Percentiles rank a stretch among this genome's conserved stretches.
Conservation (phyloP, 2,113 vertebrate species). For the Uropsilus gracilis region DNA sequence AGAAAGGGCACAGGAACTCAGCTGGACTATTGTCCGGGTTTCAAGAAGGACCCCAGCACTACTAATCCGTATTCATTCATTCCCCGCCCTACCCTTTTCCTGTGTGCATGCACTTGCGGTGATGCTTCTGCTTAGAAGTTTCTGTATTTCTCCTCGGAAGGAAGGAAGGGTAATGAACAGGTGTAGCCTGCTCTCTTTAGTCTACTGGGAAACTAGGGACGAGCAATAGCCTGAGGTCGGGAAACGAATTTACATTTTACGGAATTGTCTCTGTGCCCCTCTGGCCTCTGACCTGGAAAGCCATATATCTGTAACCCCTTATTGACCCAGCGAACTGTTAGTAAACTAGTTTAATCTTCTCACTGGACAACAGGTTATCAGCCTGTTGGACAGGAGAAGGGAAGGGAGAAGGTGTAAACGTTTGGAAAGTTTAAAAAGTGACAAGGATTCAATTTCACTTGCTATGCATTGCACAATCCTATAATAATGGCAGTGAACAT, state of each 20-base stretch:
- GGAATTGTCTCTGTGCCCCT: background rate
- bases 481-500: background rate
- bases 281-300: background rate
- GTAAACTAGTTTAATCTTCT: background rate
- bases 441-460: slow-evolving; percentile 2
- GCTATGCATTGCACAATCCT: background rate
- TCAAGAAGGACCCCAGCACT: background rate
- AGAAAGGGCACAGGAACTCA: background rate
- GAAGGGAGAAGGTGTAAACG: background rate
- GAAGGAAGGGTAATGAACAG: background rate
- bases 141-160: background rate
- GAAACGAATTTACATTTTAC: background rate
- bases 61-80: background rate
- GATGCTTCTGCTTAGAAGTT: background rate
- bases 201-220: background rate
- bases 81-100: background rate
- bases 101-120: background rate
- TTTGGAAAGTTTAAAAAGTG: slow-evolving; percentile 29
- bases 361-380: background rate
- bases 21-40: background rate
- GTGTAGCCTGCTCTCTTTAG: background rate
- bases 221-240: accelerated
- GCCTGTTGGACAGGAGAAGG: background rate
- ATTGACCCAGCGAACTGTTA: background rate
- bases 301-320: background rate